Evolutionary conservation across 2,113 vertebrate species (phyloP), one percentile per base, ranked within the genome.

Genomic region (Mionectes macconnelli): DNA sequence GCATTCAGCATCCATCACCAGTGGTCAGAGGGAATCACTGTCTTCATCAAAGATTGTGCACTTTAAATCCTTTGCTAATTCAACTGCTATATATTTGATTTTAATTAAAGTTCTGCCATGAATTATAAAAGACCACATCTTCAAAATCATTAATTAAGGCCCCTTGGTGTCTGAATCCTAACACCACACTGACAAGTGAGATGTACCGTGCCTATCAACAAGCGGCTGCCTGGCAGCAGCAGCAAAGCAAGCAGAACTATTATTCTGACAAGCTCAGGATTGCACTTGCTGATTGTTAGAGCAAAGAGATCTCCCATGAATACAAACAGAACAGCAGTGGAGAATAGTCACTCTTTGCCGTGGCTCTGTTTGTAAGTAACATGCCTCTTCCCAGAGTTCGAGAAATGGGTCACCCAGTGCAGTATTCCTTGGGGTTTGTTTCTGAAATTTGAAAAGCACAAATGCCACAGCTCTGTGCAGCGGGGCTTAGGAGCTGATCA

Each of bases 71-170:
- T 97, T 94, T 96, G 96, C 93, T 93, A 94, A 69, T 93, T 96
- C 88, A 80, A 88, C 81, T 63, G 64, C 88, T 92, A 77, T 95
- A 55, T 84, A 86, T 95, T 93, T 94, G 81, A 95, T 95, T 97
- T 97, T 97, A 97, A 97, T 97, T 97, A 96, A 96, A 96, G 88
- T 93, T 94, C 90, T 96, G 96, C 69, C 95, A 97, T 96, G 90
- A 97, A 97, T 94, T 96, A 97, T 97, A 95, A 95, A 97, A 97
- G 88, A 91, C 88, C 53, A 84, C 77, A 92, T 96, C 94, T 97
- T 97, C 87, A 91, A 96, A 95, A 90, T 90, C 86, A 95, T 97
- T 97, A 97, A 97, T 97, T 97, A 95, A 93, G 90, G 93, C 75
- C 88, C 85, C 78, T 96, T 0, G 1, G 81, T 96, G 94, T 91